Evolutionary conservation across 2,888 invertebrate species (phyloP), one percentile per base, ranked within the genome.

Genomic region (Himalopsyche anomala): DNA sequence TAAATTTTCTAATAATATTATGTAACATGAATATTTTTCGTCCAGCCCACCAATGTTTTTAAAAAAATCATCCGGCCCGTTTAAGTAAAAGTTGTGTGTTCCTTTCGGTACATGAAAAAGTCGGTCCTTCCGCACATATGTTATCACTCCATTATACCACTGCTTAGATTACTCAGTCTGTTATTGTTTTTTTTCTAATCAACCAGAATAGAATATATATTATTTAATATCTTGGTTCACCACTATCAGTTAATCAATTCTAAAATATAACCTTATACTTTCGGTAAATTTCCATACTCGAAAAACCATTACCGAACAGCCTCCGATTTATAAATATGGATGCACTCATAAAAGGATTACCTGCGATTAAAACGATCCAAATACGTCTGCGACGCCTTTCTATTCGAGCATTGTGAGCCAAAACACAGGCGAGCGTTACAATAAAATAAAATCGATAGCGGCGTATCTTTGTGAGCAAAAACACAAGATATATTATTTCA

Each of bases 331-430:
- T 62, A 62, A 62, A 62, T 62, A 62, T 62, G 62, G 62, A 62
- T 62, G 62, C 62, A 62, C 62, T 62, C 62, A 62, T 62, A 62
- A 62, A 62, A 62, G 62, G 62, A 62, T 62, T 62, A 62, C 62
- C 62, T 62, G 28, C 62, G 62, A 62, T 62, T 62, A 62, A 62
- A 62, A 62, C 62, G 62, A 28, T 62, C 62, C 62, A 62, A 62
- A 62, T 62, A 62, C 11, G 62, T 62, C 62, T n/a, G 19, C 5
- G 28, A 62, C 42, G 42, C 80, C 80, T 80, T 80, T 80, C 80
- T n/a, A 80, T 79, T 79, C 40, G 15, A 79, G 38, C 56, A 56
- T 56, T 56, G 56, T 19, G 62, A 19, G 19, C 62, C 62, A 62
- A 62, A 62, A 62, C 19, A 51, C 51, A 4, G 15, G 62, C 28